Percentiles rank a stretch among this genome's conserved stretches.
These are phyloP conservation scores for Criorhina ranunculi DNA, from an alignment of 2,888 invertebrate genomes.

Conservation along the genomic window DNA sequence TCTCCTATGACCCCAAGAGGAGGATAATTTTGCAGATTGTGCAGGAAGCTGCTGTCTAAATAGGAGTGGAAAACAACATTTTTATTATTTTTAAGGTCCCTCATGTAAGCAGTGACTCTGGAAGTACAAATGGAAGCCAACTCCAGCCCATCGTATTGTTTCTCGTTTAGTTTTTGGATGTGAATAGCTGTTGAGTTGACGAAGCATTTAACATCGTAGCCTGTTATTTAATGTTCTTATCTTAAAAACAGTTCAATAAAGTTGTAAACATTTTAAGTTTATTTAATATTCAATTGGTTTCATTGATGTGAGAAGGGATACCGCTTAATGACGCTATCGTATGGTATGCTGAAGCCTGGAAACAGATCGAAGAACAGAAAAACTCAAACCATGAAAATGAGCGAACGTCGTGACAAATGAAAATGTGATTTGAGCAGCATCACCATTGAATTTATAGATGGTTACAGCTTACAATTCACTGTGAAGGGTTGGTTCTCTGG, in stretches of 20 bases:
- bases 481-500: no score
- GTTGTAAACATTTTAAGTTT: constrained; percentile 33
- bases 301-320: no score
- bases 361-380: no score
- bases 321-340: no score
- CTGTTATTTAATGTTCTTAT: constrained; percentile 12
- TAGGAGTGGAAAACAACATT: background rate
- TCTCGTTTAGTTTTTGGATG: constrained; percentile 47
- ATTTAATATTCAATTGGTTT: background rate
- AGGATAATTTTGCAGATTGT: constrained; percentile 94
- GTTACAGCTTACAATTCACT: no score
- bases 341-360: no score
- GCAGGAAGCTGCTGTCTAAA: constrained; percentile 86
- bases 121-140: constrained; percentile 63
- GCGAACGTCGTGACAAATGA: no score
- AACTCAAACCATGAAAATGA: no score
- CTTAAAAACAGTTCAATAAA: constrained; percentile 35
- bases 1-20: constrained; percentile 92
- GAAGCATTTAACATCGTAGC: constrained; percentile 3
- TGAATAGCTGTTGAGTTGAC: constrained; percentile 9
- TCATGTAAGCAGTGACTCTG: constrained; percentile 26
- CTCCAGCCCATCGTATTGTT: constrained; percentile 10
- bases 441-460: no score
- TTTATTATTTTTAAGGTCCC: constrained; percentile 17
- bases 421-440: no score